Evolutionary conservation across 1,140 invertebrate genomes (phyloP).

Genomic region (Drosophila paulistorum): DNA sequence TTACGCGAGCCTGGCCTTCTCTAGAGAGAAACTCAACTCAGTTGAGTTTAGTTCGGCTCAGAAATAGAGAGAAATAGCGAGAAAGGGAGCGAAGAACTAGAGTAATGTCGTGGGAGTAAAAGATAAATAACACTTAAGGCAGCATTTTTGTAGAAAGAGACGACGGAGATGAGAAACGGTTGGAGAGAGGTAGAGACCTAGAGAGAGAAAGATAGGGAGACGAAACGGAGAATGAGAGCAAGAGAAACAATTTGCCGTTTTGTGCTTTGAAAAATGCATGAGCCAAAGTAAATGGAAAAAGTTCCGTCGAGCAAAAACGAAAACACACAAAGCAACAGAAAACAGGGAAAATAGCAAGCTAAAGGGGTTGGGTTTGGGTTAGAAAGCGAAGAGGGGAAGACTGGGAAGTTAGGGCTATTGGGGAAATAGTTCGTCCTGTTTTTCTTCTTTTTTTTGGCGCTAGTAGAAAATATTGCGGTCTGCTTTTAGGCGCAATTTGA

Average conservation of each 20-base stretch:
- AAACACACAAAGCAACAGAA: constrained; percentile 63
- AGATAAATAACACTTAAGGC: constrained; percentile 80
- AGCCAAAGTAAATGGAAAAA: constrained; percentile 81
- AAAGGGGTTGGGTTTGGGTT: neutral
- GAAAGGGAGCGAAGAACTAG: constrained; percentile 67
- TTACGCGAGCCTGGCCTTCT: constrained; percentile 50
- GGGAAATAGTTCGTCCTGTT: constrained; percentile 12
- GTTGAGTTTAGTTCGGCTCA: constrained; percentile 15
- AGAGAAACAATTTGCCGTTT: constrained; percentile 79
- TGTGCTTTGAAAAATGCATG: constrained; percentile 80
- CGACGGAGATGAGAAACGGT: neutral
- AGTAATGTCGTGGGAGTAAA: constrained; percentile 78
- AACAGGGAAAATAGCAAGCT: constrained; percentile 11
- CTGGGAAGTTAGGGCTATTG: neutral
- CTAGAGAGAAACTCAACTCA: constrained; percentile 3
- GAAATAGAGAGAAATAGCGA: constrained; percentile 19
- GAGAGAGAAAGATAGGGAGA: too few relatives aligned
- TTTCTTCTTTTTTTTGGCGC: constrained; percentile 13
- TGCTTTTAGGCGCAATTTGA: constrained; percentile 75
- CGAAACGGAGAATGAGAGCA: constrained; percentile 5
- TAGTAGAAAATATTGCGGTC: constrained; percentile 73
- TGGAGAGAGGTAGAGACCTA: neutral
- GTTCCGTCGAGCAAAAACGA: constrained; percentile 61
- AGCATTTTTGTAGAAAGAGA: constrained; percentile 31
- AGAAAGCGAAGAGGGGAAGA: neutral